Evolutionary conservation across 2,797 vertebrate genomes (phyloP).

Genomic region (Pagetopsis macropterus): DNA sequence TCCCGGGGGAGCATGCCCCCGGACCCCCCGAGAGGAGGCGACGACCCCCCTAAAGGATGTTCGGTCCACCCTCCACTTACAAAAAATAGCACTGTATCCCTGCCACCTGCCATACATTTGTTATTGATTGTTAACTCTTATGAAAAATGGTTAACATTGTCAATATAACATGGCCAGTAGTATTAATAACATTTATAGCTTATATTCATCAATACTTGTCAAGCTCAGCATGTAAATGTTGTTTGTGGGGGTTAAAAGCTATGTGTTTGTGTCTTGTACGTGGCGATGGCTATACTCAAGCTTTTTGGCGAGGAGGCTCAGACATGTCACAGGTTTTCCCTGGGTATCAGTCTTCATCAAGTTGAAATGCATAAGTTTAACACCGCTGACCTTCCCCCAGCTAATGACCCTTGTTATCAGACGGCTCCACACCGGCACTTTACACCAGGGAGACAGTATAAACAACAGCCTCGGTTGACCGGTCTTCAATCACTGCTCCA

Average conservation of each 20-base stretch:
- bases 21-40: no score
- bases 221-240: neutral
- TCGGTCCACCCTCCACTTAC: no score
- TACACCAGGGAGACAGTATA: constrained; percentile 71
- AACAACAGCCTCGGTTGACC: constrained; percentile 68
- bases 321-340: constrained; percentile 31
- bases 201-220: neutral
- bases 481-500: constrained; percentile 63
- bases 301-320: constrained; percentile 1
- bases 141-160: neutral
- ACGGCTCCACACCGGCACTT: constrained; percentile 53
- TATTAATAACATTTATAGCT: neutral
- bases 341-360: constrained; percentile 66
- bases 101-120: no score
- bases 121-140: neutral
- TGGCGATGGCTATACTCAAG: constrained; percentile 1
- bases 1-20: no score
- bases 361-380: constrained; percentile 67
- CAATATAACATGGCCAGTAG: neutral
- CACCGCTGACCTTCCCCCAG: constrained; percentile 75
- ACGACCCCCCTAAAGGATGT: no score
- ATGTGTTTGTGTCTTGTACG: neutral
- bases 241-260: neutral
- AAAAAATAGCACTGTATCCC: no score
- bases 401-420: constrained; percentile 79